Evolutionary conservation across 2,113 vertebrate species (phyloP), one percentile per base, ranked within the genome.

Genomic region (Camelus bactrianus): DNA sequence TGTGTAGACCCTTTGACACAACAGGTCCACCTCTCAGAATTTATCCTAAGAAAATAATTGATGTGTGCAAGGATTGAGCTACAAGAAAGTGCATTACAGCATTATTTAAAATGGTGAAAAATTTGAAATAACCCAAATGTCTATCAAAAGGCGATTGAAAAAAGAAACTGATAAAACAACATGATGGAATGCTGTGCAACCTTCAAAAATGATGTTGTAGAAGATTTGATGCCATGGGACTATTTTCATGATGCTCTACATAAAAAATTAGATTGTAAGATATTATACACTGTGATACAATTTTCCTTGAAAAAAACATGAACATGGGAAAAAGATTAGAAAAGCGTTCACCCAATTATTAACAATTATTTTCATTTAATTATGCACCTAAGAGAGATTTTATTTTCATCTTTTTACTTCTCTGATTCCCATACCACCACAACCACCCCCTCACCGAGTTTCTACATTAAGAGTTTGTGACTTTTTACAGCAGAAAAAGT

Each of bases 301-400:
- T 42, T 88, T 88, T 94, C 77, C 42, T 60, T 72, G 16, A 84
- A 82, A 95, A 97, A 97, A 82, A 73, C 35, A 62, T 32, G 26
- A 81, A 16, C 19, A 52, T 38, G 54, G n/a, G 76, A 35, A 89
- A 95, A 95, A 58, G 3, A 69, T 69, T 48, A 69, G 50, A 54
- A 90, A 91, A 69, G 32, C 56, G 26, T 58, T 62, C 76, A 35
- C 2, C 17, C 32, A 89, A 28, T 88, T 80, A 90, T 13, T 80
- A 81, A 75, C 11, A 88, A 38, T 81, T 70, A 11, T 84, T 86
- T 22, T 85, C 9, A 26, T 48, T 54, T 35, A 22, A 50, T 75
- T 42, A 67, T 35, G 46, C 50, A 54, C 67, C 84, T 70, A 92
- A 9, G 56, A 72, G 13, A 54, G 38, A 32, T 65, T 96, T 84